These are phyloP conservation scores for Rhea pennata DNA, from an alignment of 2,113 vertebrate species.

Conservation along the genomic window DNA sequence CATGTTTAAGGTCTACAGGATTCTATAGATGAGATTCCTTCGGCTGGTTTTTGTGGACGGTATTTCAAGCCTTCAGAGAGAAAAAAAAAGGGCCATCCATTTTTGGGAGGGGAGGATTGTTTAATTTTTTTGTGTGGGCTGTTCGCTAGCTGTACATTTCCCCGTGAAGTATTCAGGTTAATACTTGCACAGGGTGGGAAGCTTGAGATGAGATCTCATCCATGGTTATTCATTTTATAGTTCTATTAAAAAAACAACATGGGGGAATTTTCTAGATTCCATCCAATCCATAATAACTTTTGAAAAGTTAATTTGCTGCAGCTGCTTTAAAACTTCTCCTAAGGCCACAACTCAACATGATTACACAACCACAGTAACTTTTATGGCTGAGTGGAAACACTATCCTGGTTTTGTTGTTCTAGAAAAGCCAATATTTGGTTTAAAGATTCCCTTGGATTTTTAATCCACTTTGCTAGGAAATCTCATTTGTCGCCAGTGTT, in stretches of 20 bases:
- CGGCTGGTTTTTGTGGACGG: background rate
- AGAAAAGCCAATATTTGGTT: constrained; percentile 60
- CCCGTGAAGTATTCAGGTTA: background rate
- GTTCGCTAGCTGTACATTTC: background rate
- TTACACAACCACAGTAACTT: constrained; percentile 67
- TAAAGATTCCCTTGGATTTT: constrained; percentile 58
- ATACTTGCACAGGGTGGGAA: background rate
- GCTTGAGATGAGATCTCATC: background rate
- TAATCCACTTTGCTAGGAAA: constrained; percentile 47
- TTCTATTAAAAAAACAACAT: background rate
- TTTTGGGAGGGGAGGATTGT: rapidly evolving
- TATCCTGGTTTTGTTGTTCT: constrained; percentile 53
- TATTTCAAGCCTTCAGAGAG: background rate
- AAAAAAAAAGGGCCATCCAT: background rate
- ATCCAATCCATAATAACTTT: constrained; percentile 58
- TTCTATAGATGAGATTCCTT: background rate
- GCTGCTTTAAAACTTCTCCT: constrained; percentile 62
- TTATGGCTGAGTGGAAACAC: constrained; percentile 59
- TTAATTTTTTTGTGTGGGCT: background rate
- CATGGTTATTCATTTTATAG: background rate
- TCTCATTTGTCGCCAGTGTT: background rate
- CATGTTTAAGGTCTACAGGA: background rate
- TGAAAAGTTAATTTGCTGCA: constrained; percentile 68
- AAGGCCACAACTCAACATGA: constrained; percentile 58
- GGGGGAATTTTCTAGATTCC: constrained; percentile 58